phyloP scores from a whole-genome alignment of 2,888 invertebrate species.

The Spilarctia lutea region DNA sequence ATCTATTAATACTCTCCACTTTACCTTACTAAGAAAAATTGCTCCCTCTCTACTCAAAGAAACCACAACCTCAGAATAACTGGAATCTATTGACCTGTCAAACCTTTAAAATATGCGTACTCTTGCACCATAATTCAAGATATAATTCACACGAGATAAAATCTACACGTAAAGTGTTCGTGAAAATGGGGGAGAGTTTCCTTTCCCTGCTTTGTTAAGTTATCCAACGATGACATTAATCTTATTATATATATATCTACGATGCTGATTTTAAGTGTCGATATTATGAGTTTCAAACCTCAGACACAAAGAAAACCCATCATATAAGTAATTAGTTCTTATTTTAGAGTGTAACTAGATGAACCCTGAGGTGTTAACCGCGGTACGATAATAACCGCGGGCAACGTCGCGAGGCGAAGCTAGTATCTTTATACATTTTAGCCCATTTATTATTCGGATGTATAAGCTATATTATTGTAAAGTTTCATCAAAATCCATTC shows the following conservation, averaged over 20 bases:
- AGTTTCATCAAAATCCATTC: no score
- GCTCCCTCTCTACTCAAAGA: background rate
- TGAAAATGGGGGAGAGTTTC: background rate
- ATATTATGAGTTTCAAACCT: no score
- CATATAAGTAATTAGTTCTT: no score
- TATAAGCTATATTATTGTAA: no score
- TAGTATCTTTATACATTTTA: no score
- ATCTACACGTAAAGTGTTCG: background rate
- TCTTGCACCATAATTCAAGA: background rate
- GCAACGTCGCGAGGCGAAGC: no score
- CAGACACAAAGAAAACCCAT: no score
- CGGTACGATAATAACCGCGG: no score
- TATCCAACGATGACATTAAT: background rate
- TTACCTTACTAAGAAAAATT: background rate
- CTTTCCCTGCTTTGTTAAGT: background rate
- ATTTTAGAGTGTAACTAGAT: no score
- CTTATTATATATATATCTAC: background rate
- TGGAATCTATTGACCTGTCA: background rate
- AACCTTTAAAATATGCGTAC: background rate
- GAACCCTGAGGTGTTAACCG: no score
- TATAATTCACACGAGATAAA: background rate
- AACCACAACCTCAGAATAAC: background rate
- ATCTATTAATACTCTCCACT: background rate
- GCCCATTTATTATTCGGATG: no score
- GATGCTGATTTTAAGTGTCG: background rate